These are phyloP conservation scores for Agriopis leucophaearia DNA, from an alignment of 2,888 invertebrate species.

Conservation along the genomic window DNA sequence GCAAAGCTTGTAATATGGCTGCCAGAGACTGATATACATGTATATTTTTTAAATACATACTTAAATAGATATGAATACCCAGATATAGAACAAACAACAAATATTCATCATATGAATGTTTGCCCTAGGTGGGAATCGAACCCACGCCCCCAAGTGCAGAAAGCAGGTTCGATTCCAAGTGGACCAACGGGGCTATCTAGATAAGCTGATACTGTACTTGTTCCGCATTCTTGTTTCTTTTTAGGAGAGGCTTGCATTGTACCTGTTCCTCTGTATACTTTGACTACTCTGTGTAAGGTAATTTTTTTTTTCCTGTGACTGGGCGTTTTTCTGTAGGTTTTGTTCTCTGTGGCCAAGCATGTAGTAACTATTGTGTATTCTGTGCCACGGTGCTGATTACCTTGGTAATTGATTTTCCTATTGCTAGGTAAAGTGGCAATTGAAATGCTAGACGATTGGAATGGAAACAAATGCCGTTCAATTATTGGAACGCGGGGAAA, in stretches of 20 bases:
- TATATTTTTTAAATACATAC: too few species aligned
- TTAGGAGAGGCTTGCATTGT: not conserved
- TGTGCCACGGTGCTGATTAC: conserved; percentile 37
- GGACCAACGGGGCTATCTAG: too few species aligned
- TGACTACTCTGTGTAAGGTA: not conserved
- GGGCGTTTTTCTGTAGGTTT: not conserved
- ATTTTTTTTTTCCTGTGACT: conserved; percentile 24
- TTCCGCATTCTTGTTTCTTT: too few species aligned
- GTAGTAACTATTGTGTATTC: not conserved
- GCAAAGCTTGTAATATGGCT: too few species aligned
- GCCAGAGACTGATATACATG: too few species aligned
- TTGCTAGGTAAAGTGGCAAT: conserved; percentile 19
- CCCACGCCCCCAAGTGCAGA: too few species aligned
- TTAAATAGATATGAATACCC: too few species aligned
- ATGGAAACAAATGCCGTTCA: conserved; percentile 17
- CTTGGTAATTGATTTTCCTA: conserved; percentile 45
- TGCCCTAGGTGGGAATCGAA: too few species aligned
- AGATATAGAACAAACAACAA: too few species aligned
- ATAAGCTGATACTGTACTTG: too few species aligned
- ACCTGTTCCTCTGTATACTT: not conserved
- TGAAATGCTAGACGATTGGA: conserved; percentile 10
- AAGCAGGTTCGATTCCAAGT: too few species aligned
- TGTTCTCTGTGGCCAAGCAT: not conserved
- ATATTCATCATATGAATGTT: too few species aligned
- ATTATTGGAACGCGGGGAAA: conserved; percentile 10